These are phyloP conservation scores for Cotesia glomerata DNA, from an alignment of 1,140 invertebrate genomes.

Conservation along the genomic window DNA sequence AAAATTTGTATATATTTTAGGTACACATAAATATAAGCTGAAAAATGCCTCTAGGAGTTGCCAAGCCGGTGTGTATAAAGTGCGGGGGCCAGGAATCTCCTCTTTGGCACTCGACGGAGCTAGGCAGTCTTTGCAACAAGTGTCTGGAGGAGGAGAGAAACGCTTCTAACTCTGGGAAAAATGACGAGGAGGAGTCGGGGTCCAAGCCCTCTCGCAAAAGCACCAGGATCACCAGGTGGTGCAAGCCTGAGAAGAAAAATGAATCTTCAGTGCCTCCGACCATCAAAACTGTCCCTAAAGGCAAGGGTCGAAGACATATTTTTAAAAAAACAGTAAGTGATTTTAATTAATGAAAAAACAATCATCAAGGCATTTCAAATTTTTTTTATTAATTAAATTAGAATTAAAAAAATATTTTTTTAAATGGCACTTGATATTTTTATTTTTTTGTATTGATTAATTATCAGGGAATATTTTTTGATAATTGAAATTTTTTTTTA, in stretches of 20 bases:
- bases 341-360: no score
- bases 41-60: conserved; percentile 68
- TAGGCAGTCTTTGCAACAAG: conserved; percentile 68
- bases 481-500: conserved; percentile 46
- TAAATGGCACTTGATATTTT: no score
- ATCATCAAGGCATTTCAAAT: no score
- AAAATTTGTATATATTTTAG: no score
- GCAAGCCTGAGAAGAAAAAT: conserved; percentile 61
- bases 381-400: neutral
- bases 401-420: neutral
- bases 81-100: conserved; percentile 68
- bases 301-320: conserved; percentile 76
- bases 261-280: conserved; percentile 33
- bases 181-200: conserved; percentile 54
- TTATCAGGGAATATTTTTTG: no score
- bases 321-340: conserved; percentile 76
- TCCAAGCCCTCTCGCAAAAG: conserved; percentile 64
- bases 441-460: no score
- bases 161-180: conserved; percentile 40
- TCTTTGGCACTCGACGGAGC: conserved; percentile 71
- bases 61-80: conserved; percentile 68
- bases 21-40: neutral
- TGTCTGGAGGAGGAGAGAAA: conserved; percentile 64
- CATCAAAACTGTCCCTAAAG: conserved; percentile 66
- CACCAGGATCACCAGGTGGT: conserved; percentile 65